A percentile compares a stretch with the other conserved stretches of the same genome.
Evolutionary conservation across 2,113 vertebrate species (phyloP).

Genomic region (Clarias batrachus): DNA sequence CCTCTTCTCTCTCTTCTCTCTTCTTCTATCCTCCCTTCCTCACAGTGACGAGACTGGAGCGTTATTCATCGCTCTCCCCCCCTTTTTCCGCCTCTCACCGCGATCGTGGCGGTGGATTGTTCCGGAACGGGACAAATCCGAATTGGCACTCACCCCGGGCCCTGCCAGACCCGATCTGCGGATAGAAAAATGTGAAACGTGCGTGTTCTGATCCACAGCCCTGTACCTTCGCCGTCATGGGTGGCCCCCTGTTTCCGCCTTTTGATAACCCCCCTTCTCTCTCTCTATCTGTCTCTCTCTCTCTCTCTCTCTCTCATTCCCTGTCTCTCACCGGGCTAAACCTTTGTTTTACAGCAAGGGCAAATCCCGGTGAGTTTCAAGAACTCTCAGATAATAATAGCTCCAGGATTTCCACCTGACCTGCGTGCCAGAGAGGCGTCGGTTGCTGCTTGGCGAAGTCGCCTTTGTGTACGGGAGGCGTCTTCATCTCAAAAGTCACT

Average conservation of each 20-base stretch:
- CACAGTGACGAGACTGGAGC: background rate
- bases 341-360: slow-evolving; percentile 1
- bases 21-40: background rate
- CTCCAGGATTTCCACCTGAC: slow-evolving; percentile 6
- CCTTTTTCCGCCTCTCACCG: background rate
- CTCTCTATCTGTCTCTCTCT: background rate
- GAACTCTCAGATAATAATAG: slow-evolving; percentile 8
- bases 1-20: background rate
- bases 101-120: slow-evolving; percentile 19
- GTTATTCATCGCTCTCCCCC: background rate
- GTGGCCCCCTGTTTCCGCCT: slow-evolving; percentile 22
- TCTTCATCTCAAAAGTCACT: background rate
- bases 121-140: slow-evolving; percentile 47
- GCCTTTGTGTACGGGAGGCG: background rate
- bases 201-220: slow-evolving; percentile 16
- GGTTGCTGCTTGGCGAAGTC: background rate
- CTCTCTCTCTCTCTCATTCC: background rate
- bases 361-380: slow-evolving; percentile 3
- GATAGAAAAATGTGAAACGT: background rate
- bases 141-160: slow-evolving; percentile 53
- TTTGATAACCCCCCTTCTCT: slow-evolving; percentile 36
- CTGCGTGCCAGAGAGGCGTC: background rate
- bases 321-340: background rate
- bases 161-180: slow-evolving; percentile 48
- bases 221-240: slow-evolving; percentile 34